Conservation (phyloP, 2,888 invertebrate genomes). For the Clistopyga incitator region DNA sequence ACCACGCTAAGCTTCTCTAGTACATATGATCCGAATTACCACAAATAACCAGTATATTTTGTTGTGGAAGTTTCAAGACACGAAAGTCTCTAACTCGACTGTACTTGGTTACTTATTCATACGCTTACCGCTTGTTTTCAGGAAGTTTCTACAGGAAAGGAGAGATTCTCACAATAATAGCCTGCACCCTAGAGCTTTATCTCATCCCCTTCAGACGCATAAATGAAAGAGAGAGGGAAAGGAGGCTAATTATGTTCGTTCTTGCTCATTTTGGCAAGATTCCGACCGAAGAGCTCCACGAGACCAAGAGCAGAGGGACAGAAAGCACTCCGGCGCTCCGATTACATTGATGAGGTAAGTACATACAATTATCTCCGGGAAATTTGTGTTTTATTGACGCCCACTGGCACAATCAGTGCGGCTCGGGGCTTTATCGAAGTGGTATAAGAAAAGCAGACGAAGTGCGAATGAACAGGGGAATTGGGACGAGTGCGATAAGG, state of each 20-base stretch:
- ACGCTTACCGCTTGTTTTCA: slow-evolving; percentile 33
- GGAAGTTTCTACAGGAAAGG: slow-evolving; percentile 32
- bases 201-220: slow-evolving; percentile 22
- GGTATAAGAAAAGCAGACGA: background rate
- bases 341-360: slow-evolving; percentile 66
- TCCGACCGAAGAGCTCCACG: slow-evolving; percentile 54
- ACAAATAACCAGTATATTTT: background rate
- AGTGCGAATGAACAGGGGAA: slow-evolving; percentile 30
- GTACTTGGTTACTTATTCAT: slow-evolving; percentile 22
- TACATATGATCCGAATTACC: slow-evolving; percentile 7
- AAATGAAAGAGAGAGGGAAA: slow-evolving; percentile 8
- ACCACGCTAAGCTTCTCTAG: background rate
- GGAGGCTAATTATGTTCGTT: slow-evolving; percentile 49
- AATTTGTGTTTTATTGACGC: slow-evolving; percentile 58
- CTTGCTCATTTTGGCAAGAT: slow-evolving; percentile 61
- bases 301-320: slow-evolving; percentile 20
- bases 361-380: slow-evolving; percentile 52
- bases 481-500: slow-evolving; percentile 16
- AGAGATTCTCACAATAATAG: slow-evolving; percentile 51
- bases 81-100: background rate
- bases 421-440: background rate
- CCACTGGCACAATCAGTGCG: slow-evolving; percentile 11
- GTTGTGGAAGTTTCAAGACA: background rate
- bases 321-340: slow-evolving; percentile 33
- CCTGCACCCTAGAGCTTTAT: slow-evolving; percentile 40